Base-by-base conservation (phyloP, 2,113 vertebrate species). In the Phalacrocorax carbo region DNA sequence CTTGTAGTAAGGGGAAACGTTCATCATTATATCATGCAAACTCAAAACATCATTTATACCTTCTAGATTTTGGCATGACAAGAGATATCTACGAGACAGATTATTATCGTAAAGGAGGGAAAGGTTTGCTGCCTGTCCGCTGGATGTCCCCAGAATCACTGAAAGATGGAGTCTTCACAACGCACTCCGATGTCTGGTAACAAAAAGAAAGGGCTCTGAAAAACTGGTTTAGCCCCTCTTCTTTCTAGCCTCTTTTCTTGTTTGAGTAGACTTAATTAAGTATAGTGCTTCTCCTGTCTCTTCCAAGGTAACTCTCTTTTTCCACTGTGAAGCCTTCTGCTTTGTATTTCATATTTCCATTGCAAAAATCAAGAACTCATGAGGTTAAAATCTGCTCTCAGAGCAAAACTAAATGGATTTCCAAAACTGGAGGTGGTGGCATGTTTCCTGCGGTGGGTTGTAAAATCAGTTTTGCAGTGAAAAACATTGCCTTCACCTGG, bases 121-220 rank as follows among this genome's bases (percentile, higher is more conserved):
- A 99, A 54, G 99, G 99, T 25, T 96, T 99, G 91, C 98, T 99
- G 95, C 99, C 99, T 1, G 99, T 99, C 14, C 99, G 99, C 96
- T 99, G 99, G 99, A 99, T 99, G 99, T 99, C 99, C 82, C 99
- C 99, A 0, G 99, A 99, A 81, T 99, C 99, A 0, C 99, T 99
- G 76, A 99, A 99, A 88, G 99, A 99, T 5, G 99, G 99, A 46
- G 99, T 99, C 90, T 99, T 99, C 98, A 99, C 99, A 58, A 99
- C 99, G 3, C 99, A 99, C 96, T 99, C 99, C 16, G 99, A 99
- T 13, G 99, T 99, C 98, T 99, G 99, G 99, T 99, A 99, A 94
- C 94, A 93, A 79, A 90, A 79, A 90, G 70, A 15, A 13, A 9
- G 54, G 75, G 66, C 73, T 93, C 86, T 69, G 32, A 26, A 77